Evolutionary conservation across 2,797 vertebrate genomes (phyloP).

Genomic region (Enteromius mattozi): DNA sequence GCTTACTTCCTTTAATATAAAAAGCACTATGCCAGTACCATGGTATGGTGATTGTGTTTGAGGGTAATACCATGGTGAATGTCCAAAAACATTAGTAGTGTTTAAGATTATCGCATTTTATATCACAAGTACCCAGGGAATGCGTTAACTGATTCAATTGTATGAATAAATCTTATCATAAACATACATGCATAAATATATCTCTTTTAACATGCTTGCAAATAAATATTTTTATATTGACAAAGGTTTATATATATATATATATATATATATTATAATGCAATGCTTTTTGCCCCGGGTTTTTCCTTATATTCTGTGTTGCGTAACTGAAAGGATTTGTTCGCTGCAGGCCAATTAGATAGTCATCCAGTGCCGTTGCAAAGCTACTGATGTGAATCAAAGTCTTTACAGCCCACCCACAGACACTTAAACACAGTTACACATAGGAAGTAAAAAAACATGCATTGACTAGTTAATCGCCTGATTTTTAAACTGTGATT

Average conservation of each 20-base stretch:
- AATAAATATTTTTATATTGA: not conserved
- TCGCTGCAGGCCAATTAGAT: not conserved
- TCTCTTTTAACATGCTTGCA: not conserved
- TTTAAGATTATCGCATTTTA: not conserved
- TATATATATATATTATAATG: not conserved
- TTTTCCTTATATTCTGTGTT: not conserved
- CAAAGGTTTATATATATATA: not conserved
- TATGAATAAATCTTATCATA: not conserved
- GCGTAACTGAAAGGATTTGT: not conserved
- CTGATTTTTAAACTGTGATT: not conserved
- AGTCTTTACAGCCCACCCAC: not conserved
- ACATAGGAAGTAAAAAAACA: not conserved
- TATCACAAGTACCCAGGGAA: not conserved
- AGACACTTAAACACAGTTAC: not conserved
- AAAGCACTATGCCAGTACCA: not conserved
- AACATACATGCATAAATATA: not conserved
- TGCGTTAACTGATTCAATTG: not conserved
- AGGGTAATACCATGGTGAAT: not conserved
- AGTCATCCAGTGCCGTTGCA: not conserved
- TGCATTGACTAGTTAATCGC: not conserved
- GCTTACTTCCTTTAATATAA: not conserved
- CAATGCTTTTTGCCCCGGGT: not conserved
- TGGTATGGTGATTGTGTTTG: not conserved
- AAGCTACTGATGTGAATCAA: not conserved
- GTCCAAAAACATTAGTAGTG: no score